A percentile compares a stretch with the other conserved stretches of the same genome.
Evolutionary conservation across 2,797 vertebrate genomes (phyloP).

Genomic region (Dicrostonyx torquatus): DNA sequence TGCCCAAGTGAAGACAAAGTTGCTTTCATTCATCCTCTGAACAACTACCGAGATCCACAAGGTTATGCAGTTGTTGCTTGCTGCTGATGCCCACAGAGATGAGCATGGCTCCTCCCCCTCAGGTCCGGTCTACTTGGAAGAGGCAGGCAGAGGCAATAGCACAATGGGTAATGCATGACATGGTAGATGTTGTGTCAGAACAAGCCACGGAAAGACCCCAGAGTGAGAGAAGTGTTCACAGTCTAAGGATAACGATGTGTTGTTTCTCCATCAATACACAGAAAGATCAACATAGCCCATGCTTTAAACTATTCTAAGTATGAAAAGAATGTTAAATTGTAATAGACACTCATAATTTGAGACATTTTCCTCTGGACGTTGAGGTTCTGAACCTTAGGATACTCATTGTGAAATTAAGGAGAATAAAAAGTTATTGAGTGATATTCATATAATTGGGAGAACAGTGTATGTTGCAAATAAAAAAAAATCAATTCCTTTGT

Average conservation of each 20-base stretch:
- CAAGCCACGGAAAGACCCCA: neutral
- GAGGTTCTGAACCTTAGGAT: neutral
- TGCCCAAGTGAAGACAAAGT: neutral
- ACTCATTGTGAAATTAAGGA: neutral
- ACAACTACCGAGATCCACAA: neutral
- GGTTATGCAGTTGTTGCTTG: too few relatives aligned
- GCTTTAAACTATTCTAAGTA: neutral
- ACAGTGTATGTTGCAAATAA: neutral
- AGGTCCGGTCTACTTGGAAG: neutral
- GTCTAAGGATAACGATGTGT: fast-evolving
- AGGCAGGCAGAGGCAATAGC: too few relatives aligned
- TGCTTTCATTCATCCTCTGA: neutral
- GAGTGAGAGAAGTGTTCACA: neutral
- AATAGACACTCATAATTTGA: neutral
- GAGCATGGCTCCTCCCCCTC: fast-evolving
- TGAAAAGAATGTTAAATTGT: conserved; percentile 20
- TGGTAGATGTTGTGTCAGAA: neutral
- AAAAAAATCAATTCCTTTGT: neutral
- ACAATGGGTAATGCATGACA: neutral
- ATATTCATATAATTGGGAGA: neutral
- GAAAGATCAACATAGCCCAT: neutral
- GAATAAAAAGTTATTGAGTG: neutral
- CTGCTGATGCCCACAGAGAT: neutral
- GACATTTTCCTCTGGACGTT: neutral
- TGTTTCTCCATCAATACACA: neutral